These are phyloP conservation scores for Leucoptera coffeella DNA, from an alignment of 2,888 invertebrate genomes.

Conservation along the genomic window DNA sequence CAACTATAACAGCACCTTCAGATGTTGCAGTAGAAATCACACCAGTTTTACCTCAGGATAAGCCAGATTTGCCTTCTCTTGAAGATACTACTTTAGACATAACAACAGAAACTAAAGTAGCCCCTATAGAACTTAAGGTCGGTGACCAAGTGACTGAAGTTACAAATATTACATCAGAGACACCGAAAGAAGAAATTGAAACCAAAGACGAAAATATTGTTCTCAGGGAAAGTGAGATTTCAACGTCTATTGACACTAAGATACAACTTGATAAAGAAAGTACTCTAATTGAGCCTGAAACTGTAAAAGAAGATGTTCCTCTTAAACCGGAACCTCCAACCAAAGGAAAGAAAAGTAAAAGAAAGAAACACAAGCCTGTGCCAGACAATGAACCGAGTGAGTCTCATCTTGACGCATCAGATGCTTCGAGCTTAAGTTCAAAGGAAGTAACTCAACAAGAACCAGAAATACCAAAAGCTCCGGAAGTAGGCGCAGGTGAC, in stretches of 20 bases:
- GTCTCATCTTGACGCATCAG: neutral
- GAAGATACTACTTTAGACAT: too few relatives aligned
- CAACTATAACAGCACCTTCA: neutral
- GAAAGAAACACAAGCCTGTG: slow-evolving; percentile 1
- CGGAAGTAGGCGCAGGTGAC: neutral
- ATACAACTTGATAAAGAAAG: slow-evolving; percentile 8
- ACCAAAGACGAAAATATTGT: neutral
- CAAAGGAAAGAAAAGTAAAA: slow-evolving; percentile 1
- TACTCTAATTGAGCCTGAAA: slow-evolving; percentile 8
- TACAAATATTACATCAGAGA: slow-evolving; percentile 58
- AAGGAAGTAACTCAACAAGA: neutral
- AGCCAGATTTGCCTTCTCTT: too few relatives aligned
- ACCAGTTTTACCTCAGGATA: too few relatives aligned
- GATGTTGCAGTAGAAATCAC: too few relatives aligned
- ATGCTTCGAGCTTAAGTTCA: neutral
- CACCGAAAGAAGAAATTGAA: slow-evolving; percentile 1
- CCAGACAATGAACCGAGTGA: neutral
- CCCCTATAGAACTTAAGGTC: too few relatives aligned
- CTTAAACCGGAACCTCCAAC: neutral
- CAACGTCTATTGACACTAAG: too few relatives aligned
- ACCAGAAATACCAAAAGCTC: neutral
- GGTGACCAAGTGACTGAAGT: slow-evolving; percentile 20
- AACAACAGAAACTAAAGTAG: too few relatives aligned
- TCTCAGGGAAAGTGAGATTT: too few relatives aligned
- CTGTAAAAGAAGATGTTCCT: slow-evolving; percentile 1